These are phyloP conservation scores for Cephus rjabovi DNA, from an alignment of 2,888 invertebrate species.

Conservation along the genomic window DNA sequence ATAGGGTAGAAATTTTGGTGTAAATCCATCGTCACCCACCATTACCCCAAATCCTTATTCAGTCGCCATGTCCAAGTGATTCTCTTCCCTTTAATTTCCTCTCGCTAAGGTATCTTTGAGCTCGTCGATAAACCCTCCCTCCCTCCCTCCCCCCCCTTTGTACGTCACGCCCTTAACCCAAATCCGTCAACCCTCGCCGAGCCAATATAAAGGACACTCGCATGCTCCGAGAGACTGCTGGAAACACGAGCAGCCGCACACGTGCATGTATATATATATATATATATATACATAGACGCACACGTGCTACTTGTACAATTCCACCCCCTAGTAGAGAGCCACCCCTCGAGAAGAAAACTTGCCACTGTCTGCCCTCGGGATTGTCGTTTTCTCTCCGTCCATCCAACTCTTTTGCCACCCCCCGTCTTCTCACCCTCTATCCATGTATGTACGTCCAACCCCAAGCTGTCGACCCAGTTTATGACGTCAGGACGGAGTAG, in stretches of 20 bases:
- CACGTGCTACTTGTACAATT: background rate
- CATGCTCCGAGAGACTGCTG: background rate
- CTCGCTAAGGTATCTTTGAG: too few relatives aligned
- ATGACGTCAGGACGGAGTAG: background rate
- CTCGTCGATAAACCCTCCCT: too few relatives aligned
- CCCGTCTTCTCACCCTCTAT: too few relatives aligned
- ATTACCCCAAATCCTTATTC: too few relatives aligned
- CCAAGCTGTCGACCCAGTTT: background rate
- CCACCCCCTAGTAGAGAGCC: background rate
- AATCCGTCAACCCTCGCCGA: constrained; percentile 26
- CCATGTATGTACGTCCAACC: background rate
- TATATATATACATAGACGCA: too few relatives aligned
- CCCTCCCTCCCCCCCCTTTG: accelerated
- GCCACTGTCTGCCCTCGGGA: background rate
- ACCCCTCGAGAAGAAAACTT: background rate
- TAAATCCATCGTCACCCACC: too few relatives aligned
- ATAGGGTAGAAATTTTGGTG: too few relatives aligned
- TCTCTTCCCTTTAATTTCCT: too few relatives aligned
- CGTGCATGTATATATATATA: too few relatives aligned
- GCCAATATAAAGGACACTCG: background rate
- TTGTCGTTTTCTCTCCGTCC: background rate
- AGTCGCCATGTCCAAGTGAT: too few relatives aligned
- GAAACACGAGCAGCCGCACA: background rate
- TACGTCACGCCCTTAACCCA: constrained; percentile 33
- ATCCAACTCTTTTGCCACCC: background rate